phyloP scores from a whole-genome alignment of 2,888 invertebrate genomes.

The Oegoconia quadripuncta region DNA sequence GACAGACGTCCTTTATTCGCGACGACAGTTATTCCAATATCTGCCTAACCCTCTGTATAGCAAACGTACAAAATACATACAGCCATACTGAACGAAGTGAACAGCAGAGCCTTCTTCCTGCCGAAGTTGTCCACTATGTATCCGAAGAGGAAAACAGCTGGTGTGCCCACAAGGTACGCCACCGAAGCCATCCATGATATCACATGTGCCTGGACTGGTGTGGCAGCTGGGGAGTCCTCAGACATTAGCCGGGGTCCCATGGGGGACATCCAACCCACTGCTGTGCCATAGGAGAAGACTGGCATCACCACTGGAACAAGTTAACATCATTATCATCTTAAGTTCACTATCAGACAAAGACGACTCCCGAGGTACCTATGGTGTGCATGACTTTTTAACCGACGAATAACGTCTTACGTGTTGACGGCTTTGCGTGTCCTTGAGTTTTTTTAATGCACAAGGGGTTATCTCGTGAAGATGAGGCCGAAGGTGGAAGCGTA shows the following conservation, averaged over 20 bases:
- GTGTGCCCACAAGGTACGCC: slow-evolving; percentile 74
- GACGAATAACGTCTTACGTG: too few relatives aligned
- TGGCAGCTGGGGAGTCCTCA: slow-evolving; percentile 50
- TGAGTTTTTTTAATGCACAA: too few relatives aligned
- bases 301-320: slow-evolving; percentile 71
- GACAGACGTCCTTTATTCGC: too few relatives aligned
- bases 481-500: too few relatives aligned
- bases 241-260: slow-evolving; percentile 74
- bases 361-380: too few relatives aligned
- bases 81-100: slow-evolving; percentile 62
- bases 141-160: slow-evolving; percentile 76
- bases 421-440: too few relatives aligned
- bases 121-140: slow-evolving; percentile 73
- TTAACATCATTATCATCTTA: too few relatives aligned
- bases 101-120: slow-evolving; percentile 68
- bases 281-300: slow-evolving; percentile 74
- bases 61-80: slow-evolving; percentile 37
- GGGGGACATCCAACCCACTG: slow-evolving; percentile 79
- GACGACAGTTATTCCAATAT: too few relatives aligned
- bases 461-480: too few relatives aligned
- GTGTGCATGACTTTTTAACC: too few relatives aligned
- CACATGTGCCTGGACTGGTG: slow-evolving; percentile 62
- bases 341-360: too few relatives aligned
- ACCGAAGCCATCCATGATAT: slow-evolving; percentile 79
- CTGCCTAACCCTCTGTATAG: too few relatives aligned